A percentile compares a stretch with the other conserved stretches of the same genome.
These are phyloP conservation scores for Unio delphinus DNA, from an alignment of 2,888 invertebrate species.

Conservation along the genomic window DNA sequence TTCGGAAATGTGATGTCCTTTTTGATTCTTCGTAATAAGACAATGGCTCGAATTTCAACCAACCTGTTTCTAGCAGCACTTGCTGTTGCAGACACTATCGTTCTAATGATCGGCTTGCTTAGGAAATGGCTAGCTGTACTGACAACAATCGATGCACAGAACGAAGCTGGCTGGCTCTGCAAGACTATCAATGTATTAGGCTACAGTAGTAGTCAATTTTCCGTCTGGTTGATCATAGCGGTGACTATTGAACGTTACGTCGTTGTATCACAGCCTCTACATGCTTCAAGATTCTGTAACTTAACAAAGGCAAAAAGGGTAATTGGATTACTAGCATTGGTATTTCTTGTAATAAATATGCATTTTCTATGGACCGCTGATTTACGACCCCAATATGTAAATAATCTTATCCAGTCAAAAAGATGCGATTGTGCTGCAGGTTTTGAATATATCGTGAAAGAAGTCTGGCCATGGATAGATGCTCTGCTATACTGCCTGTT, in stretches of 20 bases:
- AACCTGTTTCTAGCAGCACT: slow-evolving; percentile 67
- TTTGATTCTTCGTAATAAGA: slow-evolving; percentile 60
- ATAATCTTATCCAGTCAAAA: slow-evolving; percentile 19
- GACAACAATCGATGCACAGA: slow-evolving; percentile 56
- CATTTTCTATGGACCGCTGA: slow-evolving; percentile 66
- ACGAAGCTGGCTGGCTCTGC: slow-evolving; percentile 56
- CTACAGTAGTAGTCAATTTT: slow-evolving; percentile 64
- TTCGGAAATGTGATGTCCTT: slow-evolving; percentile 68
- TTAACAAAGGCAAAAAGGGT: slow-evolving; percentile 55
- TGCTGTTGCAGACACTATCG: slow-evolving; percentile 65
- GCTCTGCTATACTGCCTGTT: slow-evolving; percentile 63
- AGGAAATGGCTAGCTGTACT: slow-evolving; percentile 65
- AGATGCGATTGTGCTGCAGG: slow-evolving; percentile 35
- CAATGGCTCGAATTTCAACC: slow-evolving; percentile 67
- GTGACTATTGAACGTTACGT: slow-evolving; percentile 67
- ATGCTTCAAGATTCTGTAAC: slow-evolving; percentile 61
- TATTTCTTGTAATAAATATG: slow-evolving; percentile 56
- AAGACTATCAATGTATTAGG: slow-evolving; percentile 58
- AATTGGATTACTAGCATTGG: slow-evolving; percentile 44
- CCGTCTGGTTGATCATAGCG: slow-evolving; percentile 68
- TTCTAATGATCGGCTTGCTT: slow-evolving; percentile 65
- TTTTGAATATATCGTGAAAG: slow-evolving; percentile 39
- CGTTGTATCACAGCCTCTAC: slow-evolving; percentile 66
- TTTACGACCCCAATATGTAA: slow-evolving; percentile 22
- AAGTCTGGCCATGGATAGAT: slow-evolving; percentile 68